phyloP scores from a whole-genome alignment of 1,140 invertebrate species.

The Heliconius eleuchia region DNA sequence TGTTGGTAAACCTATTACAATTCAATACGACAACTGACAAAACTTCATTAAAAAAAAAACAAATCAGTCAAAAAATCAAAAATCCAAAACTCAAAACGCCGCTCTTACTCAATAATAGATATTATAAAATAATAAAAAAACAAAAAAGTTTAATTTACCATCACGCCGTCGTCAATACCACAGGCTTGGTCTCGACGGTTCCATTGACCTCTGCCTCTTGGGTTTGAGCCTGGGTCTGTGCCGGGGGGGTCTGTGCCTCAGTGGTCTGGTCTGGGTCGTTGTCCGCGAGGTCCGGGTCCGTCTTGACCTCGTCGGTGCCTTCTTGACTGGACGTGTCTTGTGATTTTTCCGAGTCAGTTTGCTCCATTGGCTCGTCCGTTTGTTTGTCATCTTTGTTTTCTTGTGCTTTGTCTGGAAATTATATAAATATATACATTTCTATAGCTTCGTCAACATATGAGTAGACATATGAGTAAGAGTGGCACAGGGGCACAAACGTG shows the following conservation, averaged over 20 bases:
- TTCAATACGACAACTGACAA: not conserved
- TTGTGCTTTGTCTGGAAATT: slow-evolving; percentile 54
- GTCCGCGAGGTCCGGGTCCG: not conserved
- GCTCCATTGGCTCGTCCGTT: slow-evolving; percentile 45
- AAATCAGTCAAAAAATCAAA: not conserved
- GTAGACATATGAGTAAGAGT: no score
- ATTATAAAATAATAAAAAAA: slow-evolving; percentile 1
- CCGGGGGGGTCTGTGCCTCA: slow-evolving; percentile 17
- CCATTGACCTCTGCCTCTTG: slow-evolving; percentile 33
- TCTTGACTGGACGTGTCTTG: slow-evolving; percentile 66
- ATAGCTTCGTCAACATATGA: no score
- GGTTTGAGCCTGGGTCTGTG: not conserved
- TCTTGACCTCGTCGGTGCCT: slow-evolving; percentile 40
- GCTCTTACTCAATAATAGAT: not conserved
- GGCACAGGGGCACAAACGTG: no score
- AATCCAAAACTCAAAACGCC: not conserved
- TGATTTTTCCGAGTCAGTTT: slow-evolving; percentile 42
- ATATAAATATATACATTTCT: no score
- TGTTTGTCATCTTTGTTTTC: slow-evolving; percentile 50
- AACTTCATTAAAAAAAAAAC: not conserved
- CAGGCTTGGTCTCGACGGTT: slow-evolving; percentile 27
- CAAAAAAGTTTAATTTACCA: slow-evolving; percentile 33
- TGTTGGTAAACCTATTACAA: not conserved
- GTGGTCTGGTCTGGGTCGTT: slow-evolving; percentile 24
- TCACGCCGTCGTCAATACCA: slow-evolving; percentile 48